Base-by-base conservation (phyloP, 2,113 vertebrate genomes). In the Hylia prasina region DNA sequence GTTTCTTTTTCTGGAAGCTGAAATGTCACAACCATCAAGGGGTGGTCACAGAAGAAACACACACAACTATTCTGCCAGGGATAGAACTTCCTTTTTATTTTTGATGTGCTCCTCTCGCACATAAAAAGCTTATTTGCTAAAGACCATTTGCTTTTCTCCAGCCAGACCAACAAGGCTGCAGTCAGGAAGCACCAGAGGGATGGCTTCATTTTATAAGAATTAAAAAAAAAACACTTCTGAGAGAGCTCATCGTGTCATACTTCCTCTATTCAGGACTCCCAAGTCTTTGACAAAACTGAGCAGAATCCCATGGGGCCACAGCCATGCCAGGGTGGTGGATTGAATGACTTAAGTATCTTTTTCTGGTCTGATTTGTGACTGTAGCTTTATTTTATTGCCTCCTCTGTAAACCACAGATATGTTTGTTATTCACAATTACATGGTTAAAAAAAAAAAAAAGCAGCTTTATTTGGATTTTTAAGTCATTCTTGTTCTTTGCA, bases 381-480 rank as follows among this genome's bases (percentile, higher is more conserved):
- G 50, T 9, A 58, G 57, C 70, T 93, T 93, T 89, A 80, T 91
- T 94, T 95, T 91, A 82, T 95, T 96, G 63, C 94, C 66, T 89
- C 58, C 82, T 91, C 91, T 94, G 70, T 72, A 84, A 91, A 93
- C 95, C 89, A 93, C 93, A 95, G 94, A 91, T 93, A 93, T 93
- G 91, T 95, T 93, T 96, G 96, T 96, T 89, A 90, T 96, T 96
- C 42, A 6, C 44, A 76, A 79, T 94, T 92, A 75, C 65, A 79
- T 54, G 56, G 81, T 30, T 27, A 56, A 79, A 39, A 40, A 47
- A 39, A n/a, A 27, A 45, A 48, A 31, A 71, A 18, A 44, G 4
- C 4, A 27, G 45, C 76, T 94, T 92, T 94, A 85, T 94, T 97
- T 93, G 89, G 84, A 66, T 80, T 85, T 94, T 94, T 45, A 77